phyloP scores from a whole-genome alignment of 2,113 vertebrate species.

The Stigmatopora argus region DNA sequence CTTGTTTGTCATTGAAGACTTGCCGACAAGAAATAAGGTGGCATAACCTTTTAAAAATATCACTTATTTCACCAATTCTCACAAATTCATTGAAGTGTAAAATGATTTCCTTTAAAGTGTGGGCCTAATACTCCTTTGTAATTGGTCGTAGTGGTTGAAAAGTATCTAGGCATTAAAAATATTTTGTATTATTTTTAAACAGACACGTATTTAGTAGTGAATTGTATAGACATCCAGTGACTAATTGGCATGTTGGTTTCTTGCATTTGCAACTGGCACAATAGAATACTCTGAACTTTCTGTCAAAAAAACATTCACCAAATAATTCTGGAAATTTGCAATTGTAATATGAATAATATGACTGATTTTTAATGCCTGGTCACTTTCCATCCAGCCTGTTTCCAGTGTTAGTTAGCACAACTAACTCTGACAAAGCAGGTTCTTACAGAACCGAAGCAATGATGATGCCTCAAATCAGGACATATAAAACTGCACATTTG shows the following conservation, averaged over 20 bases:
- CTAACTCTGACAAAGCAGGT: slow-evolving; percentile 50
- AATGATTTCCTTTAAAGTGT: background rate
- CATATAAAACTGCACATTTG: slow-evolving; percentile 67
- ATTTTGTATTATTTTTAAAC: background rate
- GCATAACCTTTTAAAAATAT: too few relatives aligned
- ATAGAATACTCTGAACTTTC: too few relatives aligned
- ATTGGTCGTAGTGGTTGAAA: background rate
- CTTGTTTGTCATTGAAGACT: too few relatives aligned
- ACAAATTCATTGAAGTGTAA: background rate
- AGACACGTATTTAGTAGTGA: background rate
- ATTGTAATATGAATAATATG: background rate
- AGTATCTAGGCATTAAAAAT: background rate
- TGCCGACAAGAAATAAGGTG: too few relatives aligned
- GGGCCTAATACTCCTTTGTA: slow-evolving; percentile 2
- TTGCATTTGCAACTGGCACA: too few relatives aligned
- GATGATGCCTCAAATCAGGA: slow-evolving; percentile 56
- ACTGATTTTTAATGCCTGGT: background rate
- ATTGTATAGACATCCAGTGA: too few relatives aligned
- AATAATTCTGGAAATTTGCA: background rate
- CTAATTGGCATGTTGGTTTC: background rate
- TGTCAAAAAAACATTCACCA: background rate
- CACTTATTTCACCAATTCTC: too few relatives aligned
- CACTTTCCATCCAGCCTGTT: slow-evolving; percentile 4
- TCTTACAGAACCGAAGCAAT: slow-evolving; percentile 63
- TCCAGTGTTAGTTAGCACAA: slow-evolving; percentile 70